phyloP scores from a whole-genome alignment of 2,113 vertebrate species.

The Ornithorhynchus anatinus region DNA sequence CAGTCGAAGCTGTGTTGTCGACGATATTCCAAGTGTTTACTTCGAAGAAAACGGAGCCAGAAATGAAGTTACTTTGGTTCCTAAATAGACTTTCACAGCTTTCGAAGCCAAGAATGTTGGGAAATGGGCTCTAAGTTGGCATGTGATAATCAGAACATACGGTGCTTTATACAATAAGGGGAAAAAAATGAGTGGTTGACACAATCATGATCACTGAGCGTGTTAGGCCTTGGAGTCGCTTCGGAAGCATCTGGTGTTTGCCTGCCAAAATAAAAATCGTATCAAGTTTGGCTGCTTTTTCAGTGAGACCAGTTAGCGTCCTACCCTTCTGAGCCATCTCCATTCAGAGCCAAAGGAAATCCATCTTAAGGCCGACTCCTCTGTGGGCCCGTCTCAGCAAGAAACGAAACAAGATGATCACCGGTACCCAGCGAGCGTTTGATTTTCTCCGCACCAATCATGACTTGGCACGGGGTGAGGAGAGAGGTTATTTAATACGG shows the following conservation, averaged over 20 bases:
- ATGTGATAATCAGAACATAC: neutral
- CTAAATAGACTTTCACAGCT: neutral
- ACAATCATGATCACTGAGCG: neutral
- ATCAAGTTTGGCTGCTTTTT: constrained; percentile 23
- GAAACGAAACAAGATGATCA: neutral
- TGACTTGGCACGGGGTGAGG: too few species aligned
- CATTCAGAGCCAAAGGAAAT: constrained; percentile 1
- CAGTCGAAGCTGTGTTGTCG: neutral
- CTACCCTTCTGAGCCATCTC: constrained; percentile 6
- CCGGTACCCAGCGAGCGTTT: too few species aligned
- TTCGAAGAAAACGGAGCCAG: neutral
- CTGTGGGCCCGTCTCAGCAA: constrained; percentile 1
- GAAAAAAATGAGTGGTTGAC: fast-evolving
- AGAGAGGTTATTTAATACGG: too few species aligned
- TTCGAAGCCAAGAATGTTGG: neutral
- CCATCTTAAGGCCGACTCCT: neutral
- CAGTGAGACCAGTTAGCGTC: constrained; percentile 10
- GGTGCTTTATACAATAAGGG: neutral
- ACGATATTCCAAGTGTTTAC: neutral
- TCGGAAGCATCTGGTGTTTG: neutral
- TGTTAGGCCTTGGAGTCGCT: neutral
- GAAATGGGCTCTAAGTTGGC: neutral
- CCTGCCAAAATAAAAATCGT: neutral
- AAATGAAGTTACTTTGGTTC: neutral
- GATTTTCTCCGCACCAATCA: too few species aligned